Conservation (phyloP, 2,113 vertebrate genomes). For the Oreotrochilus melanogaster region DNA sequence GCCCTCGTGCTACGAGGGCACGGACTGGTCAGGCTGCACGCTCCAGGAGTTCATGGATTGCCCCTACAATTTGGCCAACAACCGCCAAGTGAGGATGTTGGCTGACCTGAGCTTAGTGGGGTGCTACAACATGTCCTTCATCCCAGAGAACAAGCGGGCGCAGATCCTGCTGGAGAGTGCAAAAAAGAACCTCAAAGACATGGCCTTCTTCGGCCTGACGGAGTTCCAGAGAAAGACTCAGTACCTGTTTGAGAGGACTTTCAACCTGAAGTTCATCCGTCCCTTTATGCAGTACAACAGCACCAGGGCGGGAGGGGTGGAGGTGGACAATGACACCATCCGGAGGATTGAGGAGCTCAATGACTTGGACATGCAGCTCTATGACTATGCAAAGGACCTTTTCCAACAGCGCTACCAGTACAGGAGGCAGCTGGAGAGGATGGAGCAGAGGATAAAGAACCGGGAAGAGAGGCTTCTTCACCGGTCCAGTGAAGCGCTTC, state of each 20-base stretch:
- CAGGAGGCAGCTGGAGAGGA: conserved; percentile 91
- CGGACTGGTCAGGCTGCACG: conserved; percentile 96
- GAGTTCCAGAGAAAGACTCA: conserved; percentile 99
- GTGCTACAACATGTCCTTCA: conserved; percentile 99
- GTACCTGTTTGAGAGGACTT: conserved; percentile 98
- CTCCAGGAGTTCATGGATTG: conserved; percentile 99
- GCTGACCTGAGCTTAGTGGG: conserved; percentile 96
- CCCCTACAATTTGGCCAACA: conserved; percentile 97
- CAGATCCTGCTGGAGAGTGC: conserved; percentile 96
- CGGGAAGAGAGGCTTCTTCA: conserved; percentile 87
- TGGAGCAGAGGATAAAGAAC: conserved; percentile 90
- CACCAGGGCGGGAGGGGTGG: conserved; percentile 93
- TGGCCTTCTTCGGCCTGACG: conserved; percentile 98
- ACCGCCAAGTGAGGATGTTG: conserved; percentile 96
- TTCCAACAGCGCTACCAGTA: conserved; percentile 99
- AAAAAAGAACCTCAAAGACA: conserved; percentile 97
- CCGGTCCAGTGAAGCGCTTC: conserved; percentile 82
- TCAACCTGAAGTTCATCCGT: conserved; percentile 95
- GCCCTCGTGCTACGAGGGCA: conserved; percentile 96
- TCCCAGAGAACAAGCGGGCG: conserved; percentile 92
- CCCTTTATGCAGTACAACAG: conserved; percentile 99
- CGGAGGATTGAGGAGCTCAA: conserved; percentile 96
- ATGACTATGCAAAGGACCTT: conserved; percentile 97
- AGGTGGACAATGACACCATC: conserved; percentile 91
- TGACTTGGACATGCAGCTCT: conserved; percentile 97